Evolutionary conservation across 2,888 invertebrate genomes (phyloP).

Genomic region (Adelphocoris suturalis): DNA sequence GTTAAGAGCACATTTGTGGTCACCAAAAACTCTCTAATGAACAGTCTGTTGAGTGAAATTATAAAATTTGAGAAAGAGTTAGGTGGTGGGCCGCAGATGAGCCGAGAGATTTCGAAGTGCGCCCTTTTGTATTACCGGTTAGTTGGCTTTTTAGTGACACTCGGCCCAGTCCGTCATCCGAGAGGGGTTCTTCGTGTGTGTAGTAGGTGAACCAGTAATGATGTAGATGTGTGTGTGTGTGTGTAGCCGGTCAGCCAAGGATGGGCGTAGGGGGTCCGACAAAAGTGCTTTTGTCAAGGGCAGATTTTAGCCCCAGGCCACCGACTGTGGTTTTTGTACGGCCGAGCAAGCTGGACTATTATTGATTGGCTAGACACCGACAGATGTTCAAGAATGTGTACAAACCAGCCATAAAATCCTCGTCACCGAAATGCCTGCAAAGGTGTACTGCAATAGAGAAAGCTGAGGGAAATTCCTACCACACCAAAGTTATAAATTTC

Average conservation of each 20-base stretch:
- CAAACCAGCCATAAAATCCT: neutral
- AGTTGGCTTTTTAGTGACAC: slow-evolving; percentile 41
- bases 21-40: too few relatives aligned
- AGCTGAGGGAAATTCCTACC: too few relatives aligned
- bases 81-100: too few relatives aligned
- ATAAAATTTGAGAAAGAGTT: neutral
- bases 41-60: neutral
- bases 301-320: slow-evolving; percentile 13
- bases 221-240: neutral
- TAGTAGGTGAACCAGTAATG: neutral
- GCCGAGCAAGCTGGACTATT: neutral
- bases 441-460: neutral
- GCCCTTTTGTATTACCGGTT: slow-evolving; percentile 21
- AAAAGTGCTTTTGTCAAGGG: slow-evolving; percentile 45
- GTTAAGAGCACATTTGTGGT: too few relatives aligned
- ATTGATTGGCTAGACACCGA: slow-evolving; percentile 45
- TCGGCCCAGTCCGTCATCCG: slow-evolving; percentile 44
- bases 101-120: neutral
- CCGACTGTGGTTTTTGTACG: neutral
- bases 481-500: too few relatives aligned
- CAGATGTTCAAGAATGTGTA: slow-evolving; percentile 7
- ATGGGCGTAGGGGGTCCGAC: neutral
- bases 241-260: slow-evolving; percentile 52
- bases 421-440: neutral
- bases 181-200: neutral